Evolutionary conservation across 1,140 invertebrate genomes (phyloP).

Genomic region (Chionoecetes opilio): DNA sequence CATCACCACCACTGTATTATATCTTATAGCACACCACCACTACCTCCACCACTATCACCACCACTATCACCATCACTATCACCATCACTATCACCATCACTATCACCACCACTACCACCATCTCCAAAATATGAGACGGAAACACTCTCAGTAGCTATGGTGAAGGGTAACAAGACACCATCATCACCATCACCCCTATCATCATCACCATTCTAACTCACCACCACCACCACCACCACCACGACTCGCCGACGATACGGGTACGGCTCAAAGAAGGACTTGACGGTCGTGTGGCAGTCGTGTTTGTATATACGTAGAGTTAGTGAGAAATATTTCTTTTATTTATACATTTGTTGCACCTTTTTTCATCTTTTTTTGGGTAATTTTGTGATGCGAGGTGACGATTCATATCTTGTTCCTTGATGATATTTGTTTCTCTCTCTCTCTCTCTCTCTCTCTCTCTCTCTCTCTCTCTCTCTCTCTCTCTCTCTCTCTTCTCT

Average conservation of each 20-base stretch:
- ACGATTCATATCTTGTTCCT: neutral
- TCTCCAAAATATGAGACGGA: neutral
- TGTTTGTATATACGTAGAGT: neutral
- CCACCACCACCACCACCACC: conserved; percentile 10
- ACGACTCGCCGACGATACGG: neutral
- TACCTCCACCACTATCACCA: neutral
- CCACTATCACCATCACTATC: neutral
- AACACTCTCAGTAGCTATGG: neutral
- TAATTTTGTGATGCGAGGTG: neutral
- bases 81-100: neutral
- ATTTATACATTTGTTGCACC: neutral
- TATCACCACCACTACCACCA: neutral
- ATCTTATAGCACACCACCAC: neutral
- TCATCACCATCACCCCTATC: neutral
- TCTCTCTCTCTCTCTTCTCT: conserved; percentile 65
- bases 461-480: conserved; percentile 60
- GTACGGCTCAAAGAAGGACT: neutral
- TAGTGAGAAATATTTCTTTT: neutral
- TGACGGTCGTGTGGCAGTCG: neutral
- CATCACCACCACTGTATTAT: too few species aligned
- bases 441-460: conserved; percentile 55
- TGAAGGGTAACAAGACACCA: conserved; percentile 4
- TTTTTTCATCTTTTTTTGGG: neutral
- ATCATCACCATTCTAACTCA: neutral
- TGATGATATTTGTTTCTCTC: neutral